phyloP scores from a whole-genome alignment of 2,797 vertebrate species.

The Centroberyx gerrardi region DNA sequence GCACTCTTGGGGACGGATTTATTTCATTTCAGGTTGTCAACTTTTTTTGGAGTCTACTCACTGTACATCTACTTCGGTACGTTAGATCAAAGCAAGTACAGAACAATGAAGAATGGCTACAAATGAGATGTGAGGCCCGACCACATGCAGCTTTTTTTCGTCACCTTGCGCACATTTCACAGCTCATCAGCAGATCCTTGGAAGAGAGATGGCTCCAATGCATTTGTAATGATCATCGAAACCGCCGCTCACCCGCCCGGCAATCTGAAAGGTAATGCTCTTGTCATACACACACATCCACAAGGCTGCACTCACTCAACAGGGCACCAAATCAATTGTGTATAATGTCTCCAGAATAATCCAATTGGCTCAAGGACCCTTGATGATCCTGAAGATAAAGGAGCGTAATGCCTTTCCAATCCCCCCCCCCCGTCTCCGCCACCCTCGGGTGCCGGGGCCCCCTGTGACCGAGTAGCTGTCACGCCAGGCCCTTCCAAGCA shows the following conservation, averaged over 20 bases:
- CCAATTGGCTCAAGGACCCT: constrained; percentile 79
- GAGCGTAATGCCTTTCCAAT: constrained; percentile 65
- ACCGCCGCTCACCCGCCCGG: constrained; percentile 32
- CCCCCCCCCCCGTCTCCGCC: constrained; percentile 21
- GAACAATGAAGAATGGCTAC: not conserved
- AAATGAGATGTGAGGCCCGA: not conserved
- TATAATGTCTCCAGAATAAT: constrained; percentile 70
- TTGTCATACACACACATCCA: constrained; percentile 62
- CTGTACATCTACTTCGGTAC: not conserved
- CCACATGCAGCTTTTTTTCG: constrained; percentile 10
- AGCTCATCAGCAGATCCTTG: constrained; percentile 50
- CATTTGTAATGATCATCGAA: constrained; percentile 55
- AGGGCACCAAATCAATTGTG: constrained; percentile 68
- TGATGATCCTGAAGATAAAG: constrained; percentile 71
- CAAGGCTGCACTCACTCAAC: constrained; percentile 60
- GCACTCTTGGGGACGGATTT: constrained; percentile 1
- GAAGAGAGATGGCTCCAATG: constrained; percentile 33
- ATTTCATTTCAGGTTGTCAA: constrained; percentile 22
- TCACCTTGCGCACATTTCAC: constrained; percentile 38
- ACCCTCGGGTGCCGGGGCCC: constrained; percentile 57
- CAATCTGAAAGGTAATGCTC: constrained; percentile 55
- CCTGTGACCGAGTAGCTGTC: constrained; percentile 66
- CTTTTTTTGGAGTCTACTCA: not conserved
- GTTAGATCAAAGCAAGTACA: constrained; percentile 28
- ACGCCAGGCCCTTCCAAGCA: constrained; percentile 58